Percentiles rank a stretch among this genome's conserved stretches.
Evolutionary conservation across 1,140 invertebrate species (phyloP).

Genomic region (Aphaenogaster ashmeadi): DNA sequence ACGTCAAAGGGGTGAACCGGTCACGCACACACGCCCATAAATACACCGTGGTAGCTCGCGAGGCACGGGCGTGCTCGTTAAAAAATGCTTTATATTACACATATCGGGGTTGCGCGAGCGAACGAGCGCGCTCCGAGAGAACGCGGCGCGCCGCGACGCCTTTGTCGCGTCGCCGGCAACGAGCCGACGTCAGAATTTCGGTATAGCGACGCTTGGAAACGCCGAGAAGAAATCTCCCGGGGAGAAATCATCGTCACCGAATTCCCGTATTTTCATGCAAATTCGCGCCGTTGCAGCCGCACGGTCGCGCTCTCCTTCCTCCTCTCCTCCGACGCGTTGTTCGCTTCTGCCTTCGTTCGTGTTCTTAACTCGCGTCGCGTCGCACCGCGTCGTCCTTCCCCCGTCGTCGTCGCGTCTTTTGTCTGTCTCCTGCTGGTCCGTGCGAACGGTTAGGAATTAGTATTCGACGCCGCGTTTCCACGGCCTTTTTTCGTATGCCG

Average conservation of each 20-base stretch:
- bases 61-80: constrained; percentile 64
- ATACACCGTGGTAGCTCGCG: constrained; percentile 30
- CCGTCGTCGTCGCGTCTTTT: constrained; percentile 40
- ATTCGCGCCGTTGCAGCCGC: constrained; percentile 52
- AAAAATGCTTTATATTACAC: constrained; percentile 70
- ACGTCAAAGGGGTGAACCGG: constrained; percentile 56
- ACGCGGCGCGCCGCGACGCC: constrained; percentile 36
- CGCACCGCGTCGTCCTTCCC: constrained; percentile 28
- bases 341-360: constrained; percentile 9
- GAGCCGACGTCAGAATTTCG: constrained; percentile 58
- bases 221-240: constrained; percentile 37
- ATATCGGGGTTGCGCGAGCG: constrained; percentile 55
- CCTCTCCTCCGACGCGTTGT: neutral
- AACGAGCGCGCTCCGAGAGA: constrained; percentile 15
- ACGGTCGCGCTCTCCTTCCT: neutral
- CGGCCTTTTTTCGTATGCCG: constrained; percentile 76
- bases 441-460: constrained; percentile 66
- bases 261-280: constrained; percentile 78
- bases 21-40: constrained; percentile 48
- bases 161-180: constrained; percentile 65
- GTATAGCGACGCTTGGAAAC: constrained; percentile 13
- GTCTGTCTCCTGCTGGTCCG: constrained; percentile 6
- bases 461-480: constrained; percentile 66
- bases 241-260: constrained; percentile 71
- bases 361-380: constrained; percentile 40